Evolutionary conservation across 2,888 invertebrate species (phyloP).

Genomic region (Dichetophora obliterata): DNA sequence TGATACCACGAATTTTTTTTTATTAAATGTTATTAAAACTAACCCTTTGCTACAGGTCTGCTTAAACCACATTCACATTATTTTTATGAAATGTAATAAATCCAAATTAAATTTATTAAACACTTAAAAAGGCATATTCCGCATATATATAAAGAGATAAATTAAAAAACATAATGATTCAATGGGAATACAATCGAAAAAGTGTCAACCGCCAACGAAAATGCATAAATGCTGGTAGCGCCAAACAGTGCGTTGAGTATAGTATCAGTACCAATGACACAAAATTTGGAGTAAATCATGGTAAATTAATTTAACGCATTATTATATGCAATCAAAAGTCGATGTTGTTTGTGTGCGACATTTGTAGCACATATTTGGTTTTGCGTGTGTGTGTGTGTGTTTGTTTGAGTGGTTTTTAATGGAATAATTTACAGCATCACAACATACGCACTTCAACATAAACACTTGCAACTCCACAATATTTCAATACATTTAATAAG

Average conservation of each 20-base stretch:
- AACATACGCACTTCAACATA: constrained; percentile 47
- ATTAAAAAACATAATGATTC: neutral
- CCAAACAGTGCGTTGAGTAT: neutral
- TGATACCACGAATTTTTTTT: too few relatives aligned
- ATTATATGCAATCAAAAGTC: constrained; percentile 17
- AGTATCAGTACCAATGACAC: neutral
- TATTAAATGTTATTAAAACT: too few relatives aligned
- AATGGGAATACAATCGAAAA: neutral
- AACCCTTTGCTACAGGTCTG: too few relatives aligned
- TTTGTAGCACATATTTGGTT: constrained; percentile 2
- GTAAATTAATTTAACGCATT: constrained; percentile 12
- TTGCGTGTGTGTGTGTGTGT: constrained; percentile 25
- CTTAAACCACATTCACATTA: neutral
- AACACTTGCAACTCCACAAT: neutral
- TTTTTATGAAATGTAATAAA: neutral
- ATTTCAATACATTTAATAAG: neutral
- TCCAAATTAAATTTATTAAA: constrained; percentile 2
- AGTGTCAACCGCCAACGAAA: neutral
- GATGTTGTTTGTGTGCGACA: constrained; percentile 8
- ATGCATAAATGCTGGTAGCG: neutral
- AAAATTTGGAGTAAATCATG: neutral
- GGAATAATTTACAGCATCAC: constrained; percentile 47
- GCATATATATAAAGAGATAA: neutral
- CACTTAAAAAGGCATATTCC: neutral
- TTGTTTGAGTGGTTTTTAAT: neutral